Percentiles rank a stretch among this genome's conserved stretches.
phyloP scores from a whole-genome alignment of 1,140 invertebrate genomes.

The Lordiphosa clarofinis region DNA sequence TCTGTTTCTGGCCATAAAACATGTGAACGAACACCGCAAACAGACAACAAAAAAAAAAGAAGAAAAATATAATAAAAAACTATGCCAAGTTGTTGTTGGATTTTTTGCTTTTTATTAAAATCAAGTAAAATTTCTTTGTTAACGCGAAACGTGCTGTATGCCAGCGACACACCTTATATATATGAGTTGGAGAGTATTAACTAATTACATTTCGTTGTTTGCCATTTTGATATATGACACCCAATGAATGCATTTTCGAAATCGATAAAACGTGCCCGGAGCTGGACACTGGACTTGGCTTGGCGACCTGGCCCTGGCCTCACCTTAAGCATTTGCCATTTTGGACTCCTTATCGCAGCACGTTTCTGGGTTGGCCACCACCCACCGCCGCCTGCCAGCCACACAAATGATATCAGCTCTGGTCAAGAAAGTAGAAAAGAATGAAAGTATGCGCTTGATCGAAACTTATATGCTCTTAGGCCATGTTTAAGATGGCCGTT shows the following conservation, averaged over 20 bases:
- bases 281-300: constrained; percentile 41
- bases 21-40: constrained; percentile 46
- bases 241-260: constrained; percentile 70
- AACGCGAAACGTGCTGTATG: neutral
- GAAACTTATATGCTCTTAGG: too few species aligned
- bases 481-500: too few species aligned
- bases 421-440: too few species aligned
- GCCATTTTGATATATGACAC: constrained; percentile 62
- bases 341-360: constrained; percentile 45
- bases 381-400: too few species aligned
- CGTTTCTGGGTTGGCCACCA: constrained; percentile 4
- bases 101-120: constrained; percentile 17
- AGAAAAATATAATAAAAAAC: constrained; percentile 15
- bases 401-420: too few species aligned
- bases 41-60: constrained; percentile 15
- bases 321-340: constrained; percentile 34
- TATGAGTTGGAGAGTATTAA: constrained; percentile 44
- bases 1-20: constrained; percentile 34
- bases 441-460: too few species aligned
- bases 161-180: constrained; percentile 9
- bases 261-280: constrained; percentile 61
- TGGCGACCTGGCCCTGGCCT: neutral
- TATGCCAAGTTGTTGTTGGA: constrained; percentile 40
- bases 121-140: constrained; percentile 60
- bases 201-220: constrained; percentile 68